phyloP scores from a whole-genome alignment of 2,797 vertebrate genomes.

The Dromococcyx pavoninus region DNA sequence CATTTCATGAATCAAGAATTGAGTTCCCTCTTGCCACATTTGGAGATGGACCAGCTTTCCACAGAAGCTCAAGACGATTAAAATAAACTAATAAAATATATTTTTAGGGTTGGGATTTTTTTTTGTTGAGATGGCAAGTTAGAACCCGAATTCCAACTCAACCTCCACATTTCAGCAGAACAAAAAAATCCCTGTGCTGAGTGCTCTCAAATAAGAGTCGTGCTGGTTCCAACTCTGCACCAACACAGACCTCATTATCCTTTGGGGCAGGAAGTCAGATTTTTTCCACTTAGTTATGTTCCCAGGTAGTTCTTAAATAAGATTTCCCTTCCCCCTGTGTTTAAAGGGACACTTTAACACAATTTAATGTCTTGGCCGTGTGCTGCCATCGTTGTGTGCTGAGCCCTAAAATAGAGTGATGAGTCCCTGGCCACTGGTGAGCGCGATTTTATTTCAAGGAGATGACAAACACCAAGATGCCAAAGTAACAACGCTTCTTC shows the following conservation, averaged over 20 bases:
- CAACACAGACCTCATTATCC: constrained; percentile 62
- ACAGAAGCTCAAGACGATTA: constrained; percentile 14
- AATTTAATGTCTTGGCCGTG: neutral
- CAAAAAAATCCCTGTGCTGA: constrained; percentile 61
- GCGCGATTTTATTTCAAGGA: neutral
- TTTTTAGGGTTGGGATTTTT: neutral
- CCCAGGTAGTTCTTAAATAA: constrained; percentile 63
- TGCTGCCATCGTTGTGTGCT: neutral
- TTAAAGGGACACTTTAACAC: constrained; percentile 23
- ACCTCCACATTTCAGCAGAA: constrained; percentile 44
- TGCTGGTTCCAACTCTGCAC: neutral
- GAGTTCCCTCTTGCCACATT: neutral
- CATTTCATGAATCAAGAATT: neutral
- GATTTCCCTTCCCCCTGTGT: constrained; percentile 27
- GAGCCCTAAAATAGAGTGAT: neutral
- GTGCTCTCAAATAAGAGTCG: constrained; percentile 25
- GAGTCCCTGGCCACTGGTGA: rapidly evolving
- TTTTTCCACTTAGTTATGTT: constrained; percentile 61
- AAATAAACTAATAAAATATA: constrained; percentile 36
- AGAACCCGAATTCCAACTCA: constrained; percentile 56
- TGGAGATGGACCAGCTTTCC: constrained; percentile 37
- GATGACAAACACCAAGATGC: neutral
- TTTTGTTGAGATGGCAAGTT: neutral
- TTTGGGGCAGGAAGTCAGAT: constrained; percentile 29
- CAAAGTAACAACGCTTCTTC: neutral